Conservation (phyloP, 30 jellyfish, hydroid and myxozoan genomes). For the Mastigias papua region DNA sequence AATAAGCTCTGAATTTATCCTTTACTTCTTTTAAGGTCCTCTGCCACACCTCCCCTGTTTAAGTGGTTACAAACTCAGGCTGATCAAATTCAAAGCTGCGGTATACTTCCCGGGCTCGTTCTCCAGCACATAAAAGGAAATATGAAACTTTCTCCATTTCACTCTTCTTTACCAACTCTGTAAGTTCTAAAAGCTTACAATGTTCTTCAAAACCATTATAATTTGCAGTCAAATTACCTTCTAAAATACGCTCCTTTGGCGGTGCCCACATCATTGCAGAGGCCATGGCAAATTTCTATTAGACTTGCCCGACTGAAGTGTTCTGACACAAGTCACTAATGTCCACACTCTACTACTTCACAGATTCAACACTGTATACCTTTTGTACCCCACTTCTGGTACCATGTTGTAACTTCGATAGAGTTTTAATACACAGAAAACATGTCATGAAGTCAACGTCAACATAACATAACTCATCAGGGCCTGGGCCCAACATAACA, state of each 20-base stretch:
- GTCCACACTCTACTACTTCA: background rate
- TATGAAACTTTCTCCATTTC: slow-evolving; percentile 29
- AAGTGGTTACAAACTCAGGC: slow-evolving; percentile 8
- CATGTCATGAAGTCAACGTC: no score
- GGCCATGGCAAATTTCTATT: slow-evolving; percentile 15
- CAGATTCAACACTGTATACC: background rate
- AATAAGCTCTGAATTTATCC: slow-evolving; percentile 32
- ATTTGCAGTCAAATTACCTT: slow-evolving; percentile 35
- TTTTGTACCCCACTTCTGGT: no score
- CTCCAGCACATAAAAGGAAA: slow-evolving; percentile 26
- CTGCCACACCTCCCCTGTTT: slow-evolving; percentile 26
- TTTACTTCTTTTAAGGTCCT: slow-evolving; percentile 19
- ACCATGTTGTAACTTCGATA: no score
- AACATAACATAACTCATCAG: no score
- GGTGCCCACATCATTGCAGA: slow-evolving; percentile 47
- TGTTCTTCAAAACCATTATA: slow-evolving; percentile 17
- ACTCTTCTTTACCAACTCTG: no score
- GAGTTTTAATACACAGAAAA: no score
- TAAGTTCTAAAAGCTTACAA: no score
- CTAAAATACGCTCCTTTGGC: slow-evolving; percentile 28
- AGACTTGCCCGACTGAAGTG: no score
- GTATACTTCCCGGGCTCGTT: slow-evolving; percentile 1
- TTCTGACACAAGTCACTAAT: no score
- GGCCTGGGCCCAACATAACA: no score
- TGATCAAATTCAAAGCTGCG: slow-evolving; percentile 8